A percentile compares a stretch with the other conserved stretches of the same genome.
phyloP scores from a whole-genome alignment of 2,113 vertebrate genomes.

The Willisornis vidua region DNA sequence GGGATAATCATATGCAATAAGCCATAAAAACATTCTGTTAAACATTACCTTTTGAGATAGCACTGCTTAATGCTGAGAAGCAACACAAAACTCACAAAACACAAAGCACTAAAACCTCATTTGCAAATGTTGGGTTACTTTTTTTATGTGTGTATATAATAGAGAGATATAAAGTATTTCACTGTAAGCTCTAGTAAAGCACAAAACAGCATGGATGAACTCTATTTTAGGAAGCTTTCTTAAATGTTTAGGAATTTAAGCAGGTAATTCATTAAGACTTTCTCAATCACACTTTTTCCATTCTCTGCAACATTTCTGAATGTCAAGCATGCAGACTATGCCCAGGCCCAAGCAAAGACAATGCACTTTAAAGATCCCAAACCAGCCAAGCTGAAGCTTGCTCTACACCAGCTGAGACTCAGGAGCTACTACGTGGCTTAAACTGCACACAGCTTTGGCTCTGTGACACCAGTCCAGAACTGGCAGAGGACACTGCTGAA shows the following conservation, averaged over 20 bases:
- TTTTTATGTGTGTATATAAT: neutral
- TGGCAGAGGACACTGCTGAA: neutral
- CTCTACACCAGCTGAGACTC: neutral
- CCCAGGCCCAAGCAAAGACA: neutral
- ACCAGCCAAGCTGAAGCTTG: neutral
- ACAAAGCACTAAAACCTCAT: neutral
- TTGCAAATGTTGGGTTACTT: neutral
- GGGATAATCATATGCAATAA: neutral
- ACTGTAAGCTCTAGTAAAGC: neutral
- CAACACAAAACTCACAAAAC: neutral
- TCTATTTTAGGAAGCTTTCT: constrained; percentile 20
- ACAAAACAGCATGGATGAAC: neutral
- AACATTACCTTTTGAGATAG: constrained; percentile 1
- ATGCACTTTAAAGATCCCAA: neutral
- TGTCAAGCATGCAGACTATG: neutral
- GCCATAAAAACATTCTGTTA: constrained; percentile 38
- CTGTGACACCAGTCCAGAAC: neutral
- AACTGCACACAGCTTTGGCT: neutral
- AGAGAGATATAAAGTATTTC: neutral
- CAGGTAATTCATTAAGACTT: constrained; percentile 22
- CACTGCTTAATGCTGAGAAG: neutral
- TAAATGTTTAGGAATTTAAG: neutral
- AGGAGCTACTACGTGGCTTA: fast-evolving
- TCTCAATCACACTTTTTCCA: constrained; percentile 1
- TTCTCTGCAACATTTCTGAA: constrained; percentile 9